Evolutionary conservation across 2,797 vertebrate genomes (phyloP), one percentile per base, ranked within the genome.

Genomic region (Cichlasoma orientale): DNA sequence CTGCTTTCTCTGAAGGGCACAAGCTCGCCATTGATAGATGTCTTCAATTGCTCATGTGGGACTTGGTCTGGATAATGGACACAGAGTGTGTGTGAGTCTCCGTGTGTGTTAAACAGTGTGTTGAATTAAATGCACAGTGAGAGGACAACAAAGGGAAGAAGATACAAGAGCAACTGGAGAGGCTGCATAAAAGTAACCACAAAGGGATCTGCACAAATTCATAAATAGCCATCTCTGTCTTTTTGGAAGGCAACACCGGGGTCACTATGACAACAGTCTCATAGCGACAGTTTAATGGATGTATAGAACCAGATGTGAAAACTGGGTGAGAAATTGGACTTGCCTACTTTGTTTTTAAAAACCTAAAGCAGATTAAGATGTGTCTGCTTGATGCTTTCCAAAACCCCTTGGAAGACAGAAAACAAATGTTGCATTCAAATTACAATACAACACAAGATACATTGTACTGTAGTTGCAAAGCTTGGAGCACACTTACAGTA

Each of bases 221-320:
- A 59, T 5, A 74, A 77, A 69, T 33, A 11, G 63, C 44, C 44
- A 58, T 71, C 27, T 27, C 38, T 41, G 31, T 36, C 50, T 77
- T 47, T 79, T 75, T 71, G 69, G 80, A 85, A 74, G 0, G 6
- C 63, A 68, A 29, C 41, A 50, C 41, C 44, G 25, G 3, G 16
- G 63, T 50, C 25, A 41, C 23, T 0, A 56, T 59, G 69, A 85
- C 53, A 54, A 77, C 72, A 57, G 58, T 71, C 13, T 75, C 38
- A 59, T 61, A 3, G 69, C 70, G 84, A 41, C 74, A 58, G 77
- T 78, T 80, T 87, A 56, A 83, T 55, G 78, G 71, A 69, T 9
- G 53, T 36, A 52, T 3, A 70, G 27, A 77, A n/a, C 41, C 87
- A 93, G 85, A 93, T 92, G 88, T 89, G 75, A 85, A 80, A 80